Evolutionary conservation across 2,113 vertebrate species (phyloP).

Genomic region (Kryptolebias marmoratus): DNA sequence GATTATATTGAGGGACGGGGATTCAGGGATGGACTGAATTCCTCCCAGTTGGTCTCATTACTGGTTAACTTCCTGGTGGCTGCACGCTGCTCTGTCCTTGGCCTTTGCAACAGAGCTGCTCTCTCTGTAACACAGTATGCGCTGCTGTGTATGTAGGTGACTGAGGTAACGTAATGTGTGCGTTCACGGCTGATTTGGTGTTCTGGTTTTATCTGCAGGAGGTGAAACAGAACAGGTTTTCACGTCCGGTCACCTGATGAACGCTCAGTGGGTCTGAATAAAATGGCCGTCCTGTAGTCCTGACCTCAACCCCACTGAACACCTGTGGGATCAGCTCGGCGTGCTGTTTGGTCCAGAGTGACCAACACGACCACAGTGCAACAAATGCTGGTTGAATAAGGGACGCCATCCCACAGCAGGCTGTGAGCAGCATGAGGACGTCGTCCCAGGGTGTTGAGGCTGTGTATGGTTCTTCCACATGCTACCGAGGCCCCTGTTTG

Average conservation of each 20-base stretch:
- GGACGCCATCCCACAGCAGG: too few relatives aligned
- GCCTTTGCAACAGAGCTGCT: conserved; percentile 75
- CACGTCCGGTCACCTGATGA: not conserved
- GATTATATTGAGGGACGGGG: conserved; percentile 23
- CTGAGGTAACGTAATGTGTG: conserved; percentile 27
- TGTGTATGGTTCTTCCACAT: too few relatives aligned
- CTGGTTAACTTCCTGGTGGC: conserved; percentile 75
- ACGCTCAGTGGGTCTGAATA: not conserved
- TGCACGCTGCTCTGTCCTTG: conserved; percentile 73
- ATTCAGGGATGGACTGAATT: conserved; percentile 60
- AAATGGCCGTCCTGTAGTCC: too few relatives aligned
- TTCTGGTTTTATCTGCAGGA: not conserved
- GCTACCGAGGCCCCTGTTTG: too few relatives aligned
- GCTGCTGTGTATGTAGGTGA: conserved; percentile 21
- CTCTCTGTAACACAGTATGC: conserved; percentile 54
- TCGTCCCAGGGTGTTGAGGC: too few relatives aligned
- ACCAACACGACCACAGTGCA: too few relatives aligned
- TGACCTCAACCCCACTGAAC: too few relatives aligned
- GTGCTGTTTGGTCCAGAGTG: too few relatives aligned
- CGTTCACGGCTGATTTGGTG: conserved; percentile 17
- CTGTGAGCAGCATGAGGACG: too few relatives aligned
- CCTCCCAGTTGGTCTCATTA: conserved; percentile 80
- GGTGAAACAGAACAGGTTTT: conserved; percentile 31
- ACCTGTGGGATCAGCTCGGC: too few relatives aligned
- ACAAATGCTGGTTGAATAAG: too few relatives aligned